A percentile compares a stretch with the other conserved stretches of the same genome.
Evolutionary conservation across 1,140 invertebrate genomes (phyloP).

Genomic region (Zophobas atratus): DNA sequence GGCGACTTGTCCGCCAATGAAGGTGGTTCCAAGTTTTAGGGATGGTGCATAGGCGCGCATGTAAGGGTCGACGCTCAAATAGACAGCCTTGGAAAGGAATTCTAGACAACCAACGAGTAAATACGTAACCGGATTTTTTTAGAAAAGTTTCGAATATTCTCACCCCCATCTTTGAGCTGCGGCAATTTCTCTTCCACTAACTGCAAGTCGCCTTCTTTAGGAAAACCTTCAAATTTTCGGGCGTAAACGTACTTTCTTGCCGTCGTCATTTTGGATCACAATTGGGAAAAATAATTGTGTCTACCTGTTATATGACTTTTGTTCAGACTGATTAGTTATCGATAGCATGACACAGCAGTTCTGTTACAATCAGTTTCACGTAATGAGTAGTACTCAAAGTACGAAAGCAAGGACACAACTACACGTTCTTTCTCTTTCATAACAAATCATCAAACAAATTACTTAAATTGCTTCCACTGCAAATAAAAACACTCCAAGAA

Average conservation of each 20-base stretch:
- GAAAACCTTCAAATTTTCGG: constrained; percentile 76
- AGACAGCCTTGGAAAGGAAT: constrained; percentile 77
- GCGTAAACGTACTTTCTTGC: constrained; percentile 74
- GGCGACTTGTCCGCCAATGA: constrained; percentile 76
- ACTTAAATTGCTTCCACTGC: too few relatives aligned
- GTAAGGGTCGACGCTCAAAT: constrained; percentile 81
- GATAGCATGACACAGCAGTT: too few relatives aligned
- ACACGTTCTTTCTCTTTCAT: too few relatives aligned
- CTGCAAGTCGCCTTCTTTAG: constrained; percentile 75
- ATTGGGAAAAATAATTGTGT: constrained; percentile 55
- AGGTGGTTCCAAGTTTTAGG: constrained; percentile 70
- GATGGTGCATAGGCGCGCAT: constrained; percentile 68
- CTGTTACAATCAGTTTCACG: too few relatives aligned
- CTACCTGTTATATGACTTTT: background rate
- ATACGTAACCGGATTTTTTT: background rate
- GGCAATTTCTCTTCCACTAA: constrained; percentile 77
- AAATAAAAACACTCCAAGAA: too few relatives aligned
- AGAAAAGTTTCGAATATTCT: constrained; percentile 26
- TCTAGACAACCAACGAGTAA: constrained; percentile 62
- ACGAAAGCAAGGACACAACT: too few relatives aligned
- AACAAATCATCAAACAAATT: too few relatives aligned
- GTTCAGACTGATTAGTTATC: too few relatives aligned
- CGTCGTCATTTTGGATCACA: constrained; percentile 68
- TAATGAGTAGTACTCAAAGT: too few relatives aligned
- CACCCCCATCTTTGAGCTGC: constrained; percentile 75